Percentiles rank a stretch among this genome's conserved stretches.
Conservation (phyloP, 2,113 vertebrate genomes). For the Chascanopsetta lugubris region DNA sequence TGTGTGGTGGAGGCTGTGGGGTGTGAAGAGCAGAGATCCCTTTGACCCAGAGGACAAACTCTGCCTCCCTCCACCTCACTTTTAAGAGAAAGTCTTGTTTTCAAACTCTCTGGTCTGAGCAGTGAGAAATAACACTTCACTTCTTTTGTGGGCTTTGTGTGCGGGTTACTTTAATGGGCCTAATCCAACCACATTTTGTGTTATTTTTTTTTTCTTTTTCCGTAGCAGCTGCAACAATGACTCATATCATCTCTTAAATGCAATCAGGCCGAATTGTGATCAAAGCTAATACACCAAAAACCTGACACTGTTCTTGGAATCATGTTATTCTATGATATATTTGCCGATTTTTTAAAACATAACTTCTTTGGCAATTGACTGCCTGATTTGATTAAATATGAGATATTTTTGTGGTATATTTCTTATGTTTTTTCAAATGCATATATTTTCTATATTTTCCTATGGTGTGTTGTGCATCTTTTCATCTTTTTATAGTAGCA, state of each 20-base stretch:
- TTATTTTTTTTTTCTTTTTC: neutral
- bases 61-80: conserved; percentile 6
- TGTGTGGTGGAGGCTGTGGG: conserved; percentile 48
- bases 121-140: neutral
- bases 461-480: no score
- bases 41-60: conserved; percentile 33
- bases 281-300: no score
- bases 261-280: neutral
- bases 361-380: no score
- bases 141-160: neutral
- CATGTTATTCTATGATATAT: no score
- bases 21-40: conserved; percentile 35
- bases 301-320: neutral
- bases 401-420: no score
- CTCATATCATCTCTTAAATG: neutral
- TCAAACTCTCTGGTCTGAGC: neutral
- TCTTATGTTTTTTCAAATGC: no score
- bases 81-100: conserved; percentile 1
- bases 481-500: no score
- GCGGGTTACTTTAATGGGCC: neutral
- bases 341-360: no score
- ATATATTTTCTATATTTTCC: no score
- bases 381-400: no score
- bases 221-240: neutral
- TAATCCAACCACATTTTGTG: neutral